These are phyloP conservation scores for Eristalis tenax DNA, from an alignment of 2,888 invertebrate genomes.

Conservation along the genomic window DNA sequence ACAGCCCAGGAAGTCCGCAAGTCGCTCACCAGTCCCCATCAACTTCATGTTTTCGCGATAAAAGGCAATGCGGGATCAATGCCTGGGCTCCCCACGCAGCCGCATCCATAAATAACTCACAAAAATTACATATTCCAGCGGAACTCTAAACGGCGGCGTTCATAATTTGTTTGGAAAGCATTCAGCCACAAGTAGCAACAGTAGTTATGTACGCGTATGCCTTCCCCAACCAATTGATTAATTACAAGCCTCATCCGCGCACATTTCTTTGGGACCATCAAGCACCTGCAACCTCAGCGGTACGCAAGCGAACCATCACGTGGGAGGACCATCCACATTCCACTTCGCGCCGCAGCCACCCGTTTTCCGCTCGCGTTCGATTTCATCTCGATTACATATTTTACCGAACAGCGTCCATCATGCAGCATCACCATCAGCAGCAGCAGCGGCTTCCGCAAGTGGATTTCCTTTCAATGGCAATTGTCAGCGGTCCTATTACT, in stretches of 20 bases:
- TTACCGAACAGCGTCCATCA: conserved; percentile 47
- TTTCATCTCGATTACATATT: conserved; percentile 53
- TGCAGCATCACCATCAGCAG: not conserved
- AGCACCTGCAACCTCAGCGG: conserved; percentile 24
- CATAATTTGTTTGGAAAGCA: not conserved
- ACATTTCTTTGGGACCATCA: not conserved
- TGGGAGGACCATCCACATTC: conserved; percentile 39
- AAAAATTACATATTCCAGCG: not conserved
- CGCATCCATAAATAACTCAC: not conserved
- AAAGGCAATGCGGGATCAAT: not conserved
- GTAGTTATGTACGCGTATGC: conserved; percentile 13
- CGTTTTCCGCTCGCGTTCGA: conserved; percentile 28
- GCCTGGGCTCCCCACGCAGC: not conserved
- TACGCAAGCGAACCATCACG: conserved; percentile 7
- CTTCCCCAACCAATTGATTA: conserved; percentile 39
- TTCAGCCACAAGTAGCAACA: conserved; percentile 1
- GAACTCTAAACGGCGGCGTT: not conserved
- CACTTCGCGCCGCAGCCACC: not conserved
- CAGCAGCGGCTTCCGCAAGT: conserved; percentile 62
- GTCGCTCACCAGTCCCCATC: not conserved
- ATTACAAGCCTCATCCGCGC: conserved; percentile 39
- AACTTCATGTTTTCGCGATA: not conserved
- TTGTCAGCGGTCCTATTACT: conserved; percentile 41
- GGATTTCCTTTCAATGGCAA: conserved; percentile 51
- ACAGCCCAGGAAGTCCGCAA: not conserved